These are phyloP conservation scores for Bombus polaris DNA, from an alignment of 1,140 invertebrate species.

Conservation along the genomic window DNA sequence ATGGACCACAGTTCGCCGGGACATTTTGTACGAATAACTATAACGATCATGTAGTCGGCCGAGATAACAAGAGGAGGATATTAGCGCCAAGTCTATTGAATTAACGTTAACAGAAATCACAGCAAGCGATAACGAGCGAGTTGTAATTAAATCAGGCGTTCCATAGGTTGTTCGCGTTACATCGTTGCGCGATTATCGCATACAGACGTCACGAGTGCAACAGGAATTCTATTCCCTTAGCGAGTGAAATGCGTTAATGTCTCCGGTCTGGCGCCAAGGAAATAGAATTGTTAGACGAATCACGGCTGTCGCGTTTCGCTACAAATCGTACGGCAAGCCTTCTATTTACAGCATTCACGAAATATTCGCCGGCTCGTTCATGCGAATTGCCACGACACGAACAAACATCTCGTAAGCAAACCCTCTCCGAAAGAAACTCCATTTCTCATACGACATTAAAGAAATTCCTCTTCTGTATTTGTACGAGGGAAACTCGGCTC, in stretches of 20 bases:
- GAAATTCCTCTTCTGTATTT: background rate
- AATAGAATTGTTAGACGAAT: background rate
- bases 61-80: background rate
- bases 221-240: background rate
- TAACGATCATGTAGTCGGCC: background rate
- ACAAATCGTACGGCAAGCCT: background rate
- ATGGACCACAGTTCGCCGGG: too few relatives aligned
- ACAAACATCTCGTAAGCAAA: background rate
- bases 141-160: conserved; percentile 13
- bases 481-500: background rate
- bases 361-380: background rate
- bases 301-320: background rate
- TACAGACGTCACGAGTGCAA: background rate
- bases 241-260: background rate
- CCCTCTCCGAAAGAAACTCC: background rate
- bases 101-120: background rate
- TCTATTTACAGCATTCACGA: background rate
- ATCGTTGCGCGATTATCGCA: background rate
- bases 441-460: background rate
- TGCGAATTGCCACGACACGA: background rate
- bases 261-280: background rate
- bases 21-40: too few relatives aligned
- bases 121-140: background rate
- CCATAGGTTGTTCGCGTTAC: background rate
- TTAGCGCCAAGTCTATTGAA: background rate